Evolutionary conservation across 2,113 vertebrate species (phyloP).

Genomic region (Rattus norvegicus): GRCr8 NC_086029.1:61144001-61144500

Average conservation of each 20-base stretch:
- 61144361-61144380: constrained; percentile 28
- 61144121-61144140: neutral
- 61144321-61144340: constrained; percentile 56
- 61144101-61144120: constrained; percentile 30
- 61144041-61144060: neutral
- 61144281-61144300: constrained; percentile 70
- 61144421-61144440: constrained; percentile 28
- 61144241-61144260: constrained; percentile 59
- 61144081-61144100: neutral
- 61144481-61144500: neutral
- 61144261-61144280: constrained; percentile 50
- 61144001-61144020: neutral
- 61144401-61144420: neutral
- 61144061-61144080: neutral
- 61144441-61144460: constrained; percentile 27
- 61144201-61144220: constrained; percentile 57
- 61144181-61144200: constrained; percentile 62
- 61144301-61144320: constrained; percentile 64
- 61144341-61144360: constrained; percentile 33
- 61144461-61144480: constrained; percentile 18
- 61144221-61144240: constrained; percentile 74
- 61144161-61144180: constrained; percentile 49
- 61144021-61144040: neutral
- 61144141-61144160: constrained; percentile 58
- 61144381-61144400: constrained; percentile 50